Evolutionary conservation across 2,113 vertebrate genomes (phyloP).

Genomic region (Megaceryle torquata): DNA sequence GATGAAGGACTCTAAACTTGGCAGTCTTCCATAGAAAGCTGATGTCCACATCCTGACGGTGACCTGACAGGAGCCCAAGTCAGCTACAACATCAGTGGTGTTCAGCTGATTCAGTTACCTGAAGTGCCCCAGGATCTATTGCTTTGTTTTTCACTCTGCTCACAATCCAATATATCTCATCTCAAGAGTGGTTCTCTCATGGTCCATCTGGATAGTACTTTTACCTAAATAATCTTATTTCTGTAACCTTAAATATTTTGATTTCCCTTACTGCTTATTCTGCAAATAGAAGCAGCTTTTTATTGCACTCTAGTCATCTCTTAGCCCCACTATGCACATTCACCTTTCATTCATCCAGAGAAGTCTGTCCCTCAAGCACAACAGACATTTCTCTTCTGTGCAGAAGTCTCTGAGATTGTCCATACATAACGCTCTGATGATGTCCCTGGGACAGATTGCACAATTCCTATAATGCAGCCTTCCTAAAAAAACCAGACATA

Average conservation of each 20-base stretch:
- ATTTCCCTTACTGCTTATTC: neutral
- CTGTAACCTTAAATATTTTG: neutral
- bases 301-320: neutral
- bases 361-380: neutral
- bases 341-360: neutral
- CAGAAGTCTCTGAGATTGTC: neutral
- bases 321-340: neutral
- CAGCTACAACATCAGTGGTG: neutral
- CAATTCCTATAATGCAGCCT: neutral
- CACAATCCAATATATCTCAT: fast-evolving
- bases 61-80: neutral
- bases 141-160: neutral
- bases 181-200: neutral
- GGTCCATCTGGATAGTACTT: neutral
- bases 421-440: neutral
- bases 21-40: neutral
- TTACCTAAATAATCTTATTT: neutral
- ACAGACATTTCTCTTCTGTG: neutral
- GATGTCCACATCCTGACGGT: neutral
- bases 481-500: neutral
- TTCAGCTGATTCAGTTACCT: neutral
- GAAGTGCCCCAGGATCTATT: neutral
- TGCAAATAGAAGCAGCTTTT: neutral
- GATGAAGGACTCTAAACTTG: neutral
- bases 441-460: neutral